phyloP scores from a whole-genome alignment of 2,113 vertebrate genomes.

The Pelobates fuscus region DNA sequence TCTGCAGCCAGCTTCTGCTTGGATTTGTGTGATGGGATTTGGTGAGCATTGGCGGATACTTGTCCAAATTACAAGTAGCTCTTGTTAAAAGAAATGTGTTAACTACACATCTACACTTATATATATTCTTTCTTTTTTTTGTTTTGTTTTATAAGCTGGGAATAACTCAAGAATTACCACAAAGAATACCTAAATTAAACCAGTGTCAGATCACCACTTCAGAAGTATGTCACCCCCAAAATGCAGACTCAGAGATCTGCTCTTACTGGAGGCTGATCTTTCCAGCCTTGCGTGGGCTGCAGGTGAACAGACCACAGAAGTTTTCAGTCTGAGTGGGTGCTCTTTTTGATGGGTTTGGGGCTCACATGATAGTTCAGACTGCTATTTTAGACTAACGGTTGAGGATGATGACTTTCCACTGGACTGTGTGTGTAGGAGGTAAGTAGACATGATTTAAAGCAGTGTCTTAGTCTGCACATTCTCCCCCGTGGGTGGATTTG shows the following conservation, averaged over 20 bases:
- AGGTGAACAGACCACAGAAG: conserved; percentile 44
- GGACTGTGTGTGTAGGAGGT: conserved; percentile 45
- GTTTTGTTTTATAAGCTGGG: too few species aligned
- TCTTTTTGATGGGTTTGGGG: conserved; percentile 36
- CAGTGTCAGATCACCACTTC: neutral
- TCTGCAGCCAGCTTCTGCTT: too few species aligned
- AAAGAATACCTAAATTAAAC: neutral
- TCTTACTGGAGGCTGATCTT: conserved; percentile 28
- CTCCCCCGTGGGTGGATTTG: conserved; percentile 13
- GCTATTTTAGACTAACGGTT: conserved; percentile 50
- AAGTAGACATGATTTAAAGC: conserved; percentile 14
- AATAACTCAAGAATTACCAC: neutral
- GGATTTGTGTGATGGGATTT: too few species aligned
- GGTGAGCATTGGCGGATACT: too few species aligned
- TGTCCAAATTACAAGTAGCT: too few species aligned
- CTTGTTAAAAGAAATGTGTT: too few species aligned
- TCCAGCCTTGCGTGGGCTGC: conserved; percentile 44
- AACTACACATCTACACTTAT: too few species aligned
- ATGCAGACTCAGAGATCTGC: conserved; percentile 11
- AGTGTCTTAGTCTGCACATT: conserved; percentile 22
- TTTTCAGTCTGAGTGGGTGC: conserved; percentile 45
- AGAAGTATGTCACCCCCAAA: conserved; percentile 26
- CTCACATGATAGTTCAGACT: conserved; percentile 36
- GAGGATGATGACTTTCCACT: conserved; percentile 47
- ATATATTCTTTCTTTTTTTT: too few species aligned